Evolutionary conservation across 2,797 vertebrate species (phyloP), one percentile per base, ranked within the genome.

Genomic region (Pristis pectinata): DNA sequence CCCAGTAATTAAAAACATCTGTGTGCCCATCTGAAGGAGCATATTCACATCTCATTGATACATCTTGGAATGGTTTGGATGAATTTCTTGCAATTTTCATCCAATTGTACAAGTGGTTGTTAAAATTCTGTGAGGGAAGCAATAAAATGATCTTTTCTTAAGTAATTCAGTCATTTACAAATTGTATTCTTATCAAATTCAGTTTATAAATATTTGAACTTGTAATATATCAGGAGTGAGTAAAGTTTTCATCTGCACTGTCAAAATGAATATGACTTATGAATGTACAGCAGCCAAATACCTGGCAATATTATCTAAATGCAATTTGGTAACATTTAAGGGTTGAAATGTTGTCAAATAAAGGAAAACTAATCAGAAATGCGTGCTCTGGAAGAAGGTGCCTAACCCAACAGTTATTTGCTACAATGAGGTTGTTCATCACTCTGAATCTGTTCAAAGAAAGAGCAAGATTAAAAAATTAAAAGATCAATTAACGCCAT

Each of bases 141-240:
- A 74, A 74, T 53, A 15, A 53, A 94, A 30, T 94, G 27, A 76
- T 74, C 24, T 11, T 49, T 74, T 74, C 41, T 30, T 49, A 27
- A 44, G 27, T 93, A 49, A 74, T 49, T 27, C 19, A 30, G 70
- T 30, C 22, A 70, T 74, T 74, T 93, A 74, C 30, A 34, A 1
- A 44, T 70, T 94, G 70, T 24, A 92, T 94, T 30, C 67, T 74
- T 74, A 34, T 53, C 27, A 53, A 94, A 93, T 74, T 94, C 53
- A 41, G 6, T 74, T 41, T 94, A 94, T n/a, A 94, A 94, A 94
- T 94, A 94, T n/a, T 53, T 94, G 27, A 53, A 74, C 92, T 53
- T 76, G 92, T 53, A 76, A 74, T 34, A 74, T 49, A 93, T 94
- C 70, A 74, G 76, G 5, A 74, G 41, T 27, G 19, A 30, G 44